Evolutionary conservation across 2,113 vertebrate genomes (phyloP), one percentile per base, ranked within the genome.

Genomic region (Myotis davidii): DNA sequence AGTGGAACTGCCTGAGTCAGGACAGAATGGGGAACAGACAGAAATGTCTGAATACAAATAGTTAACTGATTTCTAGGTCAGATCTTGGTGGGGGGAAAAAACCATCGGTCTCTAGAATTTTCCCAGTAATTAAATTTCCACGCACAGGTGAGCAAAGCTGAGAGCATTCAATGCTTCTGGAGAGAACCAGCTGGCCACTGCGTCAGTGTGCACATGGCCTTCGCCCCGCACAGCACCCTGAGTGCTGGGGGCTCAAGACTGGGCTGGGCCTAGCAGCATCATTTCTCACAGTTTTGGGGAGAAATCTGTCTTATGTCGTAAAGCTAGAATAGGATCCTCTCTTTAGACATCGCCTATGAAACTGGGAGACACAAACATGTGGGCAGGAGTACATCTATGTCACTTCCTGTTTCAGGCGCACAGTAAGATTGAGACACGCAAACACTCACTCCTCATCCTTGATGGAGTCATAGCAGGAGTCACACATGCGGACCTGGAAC

Each of bases 401-500:
- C 74, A 39, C 42, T 8, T 16, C 61, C 14, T 14, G 8, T 6
- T 56, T 48, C 67, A 34, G 61, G 20, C 0, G 25, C 39, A 4
- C 59, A 59, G 42, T 0, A 6, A 56, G 69, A 72, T 54, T 14
- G 16, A 77, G 52, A 48, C 3, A 59, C 2, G 17, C 45, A 9
- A 39, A 70, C 94, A 99, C 99, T 99, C 98, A 99, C 99, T 99
- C 99, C 97, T 99, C 99, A 3, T 99, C 99, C 97, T 99, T 99
- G 98, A 99, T 99, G 21, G 99, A 98, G 91, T 99, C 99, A 32
- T 99, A 99, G 92, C 99, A 99, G 97, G 98, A 97, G 45, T 99
- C 99, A 70, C 99, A 99, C 84, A 99, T 99, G 4, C 99, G 99
- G 95, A 99, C 99, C 12, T 99, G 99, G 98, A 99, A 99, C 98